Conservation (phyloP, 2,113 vertebrate genomes). For the Sterna hirundo region DNA sequence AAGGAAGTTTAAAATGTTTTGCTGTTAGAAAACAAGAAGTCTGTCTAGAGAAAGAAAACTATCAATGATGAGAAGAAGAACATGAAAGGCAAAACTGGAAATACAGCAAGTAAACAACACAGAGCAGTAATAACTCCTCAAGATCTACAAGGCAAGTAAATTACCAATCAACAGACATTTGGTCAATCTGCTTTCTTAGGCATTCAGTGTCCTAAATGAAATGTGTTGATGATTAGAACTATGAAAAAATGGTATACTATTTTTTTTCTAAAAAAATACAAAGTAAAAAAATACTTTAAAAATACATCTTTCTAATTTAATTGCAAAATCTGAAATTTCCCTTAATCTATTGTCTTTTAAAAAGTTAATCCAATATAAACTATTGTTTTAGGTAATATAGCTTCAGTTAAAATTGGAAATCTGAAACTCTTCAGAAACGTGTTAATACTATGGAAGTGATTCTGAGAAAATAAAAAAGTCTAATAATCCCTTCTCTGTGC, state of each 20-base stretch:
- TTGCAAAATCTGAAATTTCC: neutral
- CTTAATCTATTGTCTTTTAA: neutral
- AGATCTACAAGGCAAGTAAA: neutral
- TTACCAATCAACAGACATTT: neutral
- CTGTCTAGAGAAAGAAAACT: neutral
- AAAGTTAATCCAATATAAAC: neutral
- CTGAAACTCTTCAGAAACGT: neutral
- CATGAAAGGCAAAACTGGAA: neutral
- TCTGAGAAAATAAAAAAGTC: neutral
- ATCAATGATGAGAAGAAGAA: neutral
- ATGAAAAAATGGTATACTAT: neutral
- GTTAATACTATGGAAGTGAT: neutral
- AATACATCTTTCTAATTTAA: neutral
- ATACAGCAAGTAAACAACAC: neutral
- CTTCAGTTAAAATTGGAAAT: neutral
- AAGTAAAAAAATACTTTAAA: neutral
- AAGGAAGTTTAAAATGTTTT: neutral
- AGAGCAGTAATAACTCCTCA: neutral
- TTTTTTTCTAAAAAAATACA: neutral
- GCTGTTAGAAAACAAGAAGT: neutral
- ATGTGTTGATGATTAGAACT: neutral
- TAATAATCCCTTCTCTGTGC: neutral
- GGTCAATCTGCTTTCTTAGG: neutral
- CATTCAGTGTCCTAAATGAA: neutral
- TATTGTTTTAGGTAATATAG: neutral